Base-by-base conservation (phyloP, 2,888 invertebrate species). In the Dolichomitus sp. region DNA sequence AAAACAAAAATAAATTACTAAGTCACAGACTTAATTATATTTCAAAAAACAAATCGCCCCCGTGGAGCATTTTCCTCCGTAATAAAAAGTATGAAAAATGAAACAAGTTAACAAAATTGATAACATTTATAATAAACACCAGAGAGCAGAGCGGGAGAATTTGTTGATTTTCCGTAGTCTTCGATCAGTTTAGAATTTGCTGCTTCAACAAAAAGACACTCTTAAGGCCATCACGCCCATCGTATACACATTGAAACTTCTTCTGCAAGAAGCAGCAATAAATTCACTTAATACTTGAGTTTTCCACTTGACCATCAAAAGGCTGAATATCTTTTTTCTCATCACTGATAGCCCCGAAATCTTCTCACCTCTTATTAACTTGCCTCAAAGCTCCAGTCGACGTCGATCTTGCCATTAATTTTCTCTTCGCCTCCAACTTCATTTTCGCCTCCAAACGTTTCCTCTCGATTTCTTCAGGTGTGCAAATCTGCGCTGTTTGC, bases 361-460 rank as follows among this genome's bases (percentile, higher is more conserved):
- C 6, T 6, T 74, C 79, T 90, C 88, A 90, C 85, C 90, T 90
- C 72, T 88, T 88, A 1, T 88, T 88, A 1, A 88, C 80, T 12
- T 68, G 77, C 37, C 50, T 83, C 3, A 73, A 59, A 27, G 61
- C 37, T 50, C 40, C 59, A 6, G 40, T 52, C 11, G 65, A 57
- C 37, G 61, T 76, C 23, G 73, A 69, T 37, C 79, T 76, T 23
- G 72, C 76, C 33, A 85, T 83, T 4, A 88, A 76, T 82, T 93
- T 92, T 81, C 94, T 92, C 90, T 95, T 96, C 0, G 95, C 95
- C 85, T 95, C 91, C 17, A 96, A 93, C 89, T 94, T 95, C 88
- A 95, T 95, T 90, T 95, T 94, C 1, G 96, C 96, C 87, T 95
- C 94, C 82, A 94, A 92, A 83, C 95, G 94, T 87, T 96, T 96